A percentile compares a stretch with the other conserved stretches of the same genome.
Conservation (phyloP, 1,140 invertebrate genomes). For the Pseudomyrmex cubaensis region DNA sequence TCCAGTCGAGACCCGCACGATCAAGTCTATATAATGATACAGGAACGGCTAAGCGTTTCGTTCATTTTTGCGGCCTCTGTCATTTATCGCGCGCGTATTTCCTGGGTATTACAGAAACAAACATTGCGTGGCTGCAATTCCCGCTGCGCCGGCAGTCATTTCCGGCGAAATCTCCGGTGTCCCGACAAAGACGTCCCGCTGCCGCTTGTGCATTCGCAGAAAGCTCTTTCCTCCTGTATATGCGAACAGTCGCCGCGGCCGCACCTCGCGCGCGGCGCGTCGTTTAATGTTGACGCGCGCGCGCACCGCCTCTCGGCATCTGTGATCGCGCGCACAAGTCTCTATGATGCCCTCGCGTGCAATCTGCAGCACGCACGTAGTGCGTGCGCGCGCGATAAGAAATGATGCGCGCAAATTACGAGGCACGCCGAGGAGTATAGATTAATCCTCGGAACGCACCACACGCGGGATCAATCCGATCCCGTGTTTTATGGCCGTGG, state of each 20-base stretch:
- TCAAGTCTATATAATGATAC: slow-evolving; percentile 23
- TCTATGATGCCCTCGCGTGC: slow-evolving; percentile 19
- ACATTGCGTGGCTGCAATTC: slow-evolving; percentile 38
- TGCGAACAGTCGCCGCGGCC: not conserved
- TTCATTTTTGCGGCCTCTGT: slow-evolving; percentile 26
- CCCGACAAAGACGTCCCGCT: slow-evolving; percentile 48
- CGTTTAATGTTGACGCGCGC: slow-evolving; percentile 9
- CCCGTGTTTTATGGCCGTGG: not conserved
- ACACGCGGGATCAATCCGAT: not conserved
- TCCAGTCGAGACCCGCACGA: not conserved
- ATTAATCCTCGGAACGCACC: slow-evolving; percentile 14
- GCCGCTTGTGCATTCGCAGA: not conserved
- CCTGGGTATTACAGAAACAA: slow-evolving; percentile 51
- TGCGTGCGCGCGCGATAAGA: slow-evolving; percentile 31
- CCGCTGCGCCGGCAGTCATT: slow-evolving; percentile 38
- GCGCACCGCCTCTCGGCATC: not conserved
- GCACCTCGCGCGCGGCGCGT: slow-evolving; percentile 7
- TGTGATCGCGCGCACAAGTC: slow-evolving; percentile 13
- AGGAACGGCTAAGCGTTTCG: slow-evolving; percentile 9
- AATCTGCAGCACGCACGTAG: slow-evolving; percentile 34
- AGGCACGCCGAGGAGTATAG: not conserved
- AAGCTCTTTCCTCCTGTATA: not conserved
- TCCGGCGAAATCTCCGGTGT: slow-evolving; percentile 34
- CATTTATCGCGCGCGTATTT: slow-evolving; percentile 43
- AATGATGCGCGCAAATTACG: slow-evolving; percentile 46